A percentile compares a stretch with the other conserved stretches of the same genome.
phyloP scores from a whole-genome alignment of 2,888 invertebrate genomes.

The Cyrtodaria siliqua region DNA sequence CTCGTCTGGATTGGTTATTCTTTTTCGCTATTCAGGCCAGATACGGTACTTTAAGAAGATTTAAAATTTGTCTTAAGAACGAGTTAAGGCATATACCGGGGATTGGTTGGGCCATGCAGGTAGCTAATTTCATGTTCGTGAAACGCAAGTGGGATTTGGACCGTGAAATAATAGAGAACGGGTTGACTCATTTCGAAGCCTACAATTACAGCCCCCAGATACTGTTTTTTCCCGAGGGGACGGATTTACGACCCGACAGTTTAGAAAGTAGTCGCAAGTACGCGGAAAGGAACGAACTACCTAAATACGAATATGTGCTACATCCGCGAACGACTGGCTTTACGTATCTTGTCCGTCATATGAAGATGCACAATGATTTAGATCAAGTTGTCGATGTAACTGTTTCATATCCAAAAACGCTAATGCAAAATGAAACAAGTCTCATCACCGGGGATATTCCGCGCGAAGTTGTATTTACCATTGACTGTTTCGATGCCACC shows the following conservation, averaged over 20 bases:
- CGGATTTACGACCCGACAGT: conserved; percentile 91
- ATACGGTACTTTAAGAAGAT: conserved; percentile 81
- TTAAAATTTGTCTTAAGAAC: conserved; percentile 56
- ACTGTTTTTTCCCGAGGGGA: conserved; percentile 94
- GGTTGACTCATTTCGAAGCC: conserved; percentile 31
- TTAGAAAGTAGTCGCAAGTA: conserved; percentile 90
- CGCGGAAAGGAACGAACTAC: conserved; percentile 89
- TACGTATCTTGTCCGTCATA: conserved; percentile 85
- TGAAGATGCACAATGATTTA: conserved; percentile 88
- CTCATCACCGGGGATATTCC: conserved; percentile 92
- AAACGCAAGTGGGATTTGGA: conserved; percentile 50
- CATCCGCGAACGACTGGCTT: conserved; percentile 94
- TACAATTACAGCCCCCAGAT: conserved; percentile 87
- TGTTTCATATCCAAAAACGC: conserved; percentile 92
- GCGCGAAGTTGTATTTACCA: conserved; percentile 91
- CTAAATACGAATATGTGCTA: conserved; percentile 90
- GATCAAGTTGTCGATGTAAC: conserved; percentile 94
- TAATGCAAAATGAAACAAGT: conserved; percentile 92
- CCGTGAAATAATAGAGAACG: conserved; percentile 30
- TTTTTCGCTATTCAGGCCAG: conserved; percentile 92
- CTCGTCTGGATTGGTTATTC: conserved; percentile 95
- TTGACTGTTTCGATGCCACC: conserved; percentile 87
- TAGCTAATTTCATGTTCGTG: conserved; percentile 50
- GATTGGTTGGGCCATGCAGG: conserved; percentile 63
- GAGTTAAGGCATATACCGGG: conserved; percentile 45